Evolutionary conservation across 2,888 invertebrate species (phyloP), one percentile per base, ranked within the genome.

Genomic region (Brenthis ino): DNA sequence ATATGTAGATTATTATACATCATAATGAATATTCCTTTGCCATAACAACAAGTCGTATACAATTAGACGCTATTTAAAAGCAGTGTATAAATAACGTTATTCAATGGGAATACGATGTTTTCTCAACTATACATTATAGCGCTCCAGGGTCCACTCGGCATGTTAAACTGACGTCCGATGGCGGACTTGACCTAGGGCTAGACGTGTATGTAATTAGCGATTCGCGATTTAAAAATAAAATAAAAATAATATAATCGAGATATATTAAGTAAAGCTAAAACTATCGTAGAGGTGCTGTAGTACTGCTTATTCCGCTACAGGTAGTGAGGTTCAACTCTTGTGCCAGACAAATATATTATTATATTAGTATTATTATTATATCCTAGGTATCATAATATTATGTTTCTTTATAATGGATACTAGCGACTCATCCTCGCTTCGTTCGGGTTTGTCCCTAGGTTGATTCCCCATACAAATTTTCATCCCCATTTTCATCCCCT

Each of bases 151-250:
- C 55, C 61, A 67, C 71, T 71, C 69, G 69, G 63, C 69, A 60
- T 71, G 71, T 69, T 67, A 58, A 66, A 57, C 58, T 72, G 72
- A 72, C 72, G 71, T 66, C 67, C 65, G 68, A 72, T 64, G 57
- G 65, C 65, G 67, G 74, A 66, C 64, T 65, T 68, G 69, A 66
- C 74, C 74, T 50, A 64, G 58, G 73, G 70, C 70, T 64, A 64
- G 66, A 57, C 58, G 57, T 67, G 48, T 64, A 70, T 69, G 74
- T 67, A 67, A 72, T 68, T 65, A 73, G 73, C 72, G 67, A 54
- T 64, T 67, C 68, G 70, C 69, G 72, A 50, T 24, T 60, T 67
- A 43, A 67, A 43, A 51, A 51, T 28, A 11, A 60, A 43, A 48
- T 48, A 20, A 47, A 48, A 20, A 6, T 16, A 16, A 16, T n/a